phyloP scores from a whole-genome alignment of 30 jellyfish, hydroid and myxozoan species.

The Clytia hemisphaerica region DNA sequence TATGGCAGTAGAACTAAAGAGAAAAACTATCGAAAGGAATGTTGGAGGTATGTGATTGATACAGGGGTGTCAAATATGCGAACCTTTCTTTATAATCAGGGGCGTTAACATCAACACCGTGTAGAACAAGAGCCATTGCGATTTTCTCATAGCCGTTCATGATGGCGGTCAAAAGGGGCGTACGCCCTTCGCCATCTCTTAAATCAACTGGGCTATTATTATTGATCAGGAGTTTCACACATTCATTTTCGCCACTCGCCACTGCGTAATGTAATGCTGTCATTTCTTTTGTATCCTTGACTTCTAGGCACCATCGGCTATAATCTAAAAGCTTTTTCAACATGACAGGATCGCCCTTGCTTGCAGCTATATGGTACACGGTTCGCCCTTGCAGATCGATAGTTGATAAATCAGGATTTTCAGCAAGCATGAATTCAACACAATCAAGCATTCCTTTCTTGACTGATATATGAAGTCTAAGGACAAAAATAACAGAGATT shows the following conservation, averaged over 20 bases:
- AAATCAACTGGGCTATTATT: conserved; percentile 27
- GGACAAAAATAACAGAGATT: too few species aligned
- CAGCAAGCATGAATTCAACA: conserved; percentile 22
- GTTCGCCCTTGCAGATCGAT: conserved; percentile 21
- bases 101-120: conserved; percentile 12
- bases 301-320: conserved; percentile 17
- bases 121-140: conserved; percentile 17
- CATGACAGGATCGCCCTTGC: conserved; percentile 28
- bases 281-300: conserved; percentile 8
- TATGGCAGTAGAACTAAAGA: neutral
- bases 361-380: conserved; percentile 27
- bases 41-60: too few species aligned
- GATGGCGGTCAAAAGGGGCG: conserved; percentile 22
- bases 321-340: conserved; percentile 28
- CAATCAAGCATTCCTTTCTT: conserved; percentile 10
- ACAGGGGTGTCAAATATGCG: neutral
- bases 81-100: conserved; percentile 13
- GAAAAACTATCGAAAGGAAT: too few species aligned
- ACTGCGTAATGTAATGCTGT: conserved; percentile 32
- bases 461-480: conserved; percentile 28
- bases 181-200: conserved; percentile 15
- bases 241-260: conserved; percentile 30
- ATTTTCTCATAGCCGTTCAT: conserved; percentile 19
- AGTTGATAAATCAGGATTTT: conserved; percentile 26
- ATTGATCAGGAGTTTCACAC: conserved; percentile 19